Conservation (phyloP, 23 tunicate species). For the Styela clava region DNA sequence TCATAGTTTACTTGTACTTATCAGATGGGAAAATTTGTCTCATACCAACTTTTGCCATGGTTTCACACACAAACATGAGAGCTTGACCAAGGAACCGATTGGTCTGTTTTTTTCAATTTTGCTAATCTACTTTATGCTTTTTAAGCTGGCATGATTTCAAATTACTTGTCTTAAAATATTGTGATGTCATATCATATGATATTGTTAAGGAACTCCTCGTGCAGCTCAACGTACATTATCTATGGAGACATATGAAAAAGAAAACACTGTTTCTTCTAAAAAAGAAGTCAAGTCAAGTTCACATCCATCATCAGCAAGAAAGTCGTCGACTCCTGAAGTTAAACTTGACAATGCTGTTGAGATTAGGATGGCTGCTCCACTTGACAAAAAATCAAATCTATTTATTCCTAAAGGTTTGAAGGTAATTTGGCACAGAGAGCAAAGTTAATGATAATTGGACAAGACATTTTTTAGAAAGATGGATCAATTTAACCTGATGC, state of each 20-base stretch:
- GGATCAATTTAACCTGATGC: too few species aligned
- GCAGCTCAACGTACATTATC: not conserved
- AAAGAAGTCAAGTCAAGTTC: not conserved
- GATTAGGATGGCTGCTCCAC: not conserved
- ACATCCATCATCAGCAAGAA: not conserved
- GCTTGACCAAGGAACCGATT: too few species aligned
- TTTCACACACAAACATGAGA: too few species aligned
- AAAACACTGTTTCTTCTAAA: not conserved
- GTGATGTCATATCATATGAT: too few species aligned
- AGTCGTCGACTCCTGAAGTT: not conserved
- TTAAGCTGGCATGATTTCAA: too few species aligned
- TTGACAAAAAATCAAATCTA: not conserved
- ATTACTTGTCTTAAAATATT: too few species aligned
- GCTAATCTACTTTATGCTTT: too few species aligned
- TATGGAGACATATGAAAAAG: not conserved
- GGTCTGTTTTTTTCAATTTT: too few species aligned
- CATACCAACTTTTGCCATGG: too few species aligned
- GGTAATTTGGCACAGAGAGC: too few species aligned
- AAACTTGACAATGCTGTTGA: not conserved
- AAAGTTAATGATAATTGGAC: slow-evolving; percentile 7
- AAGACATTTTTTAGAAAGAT: not conserved
- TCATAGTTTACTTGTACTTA: too few species aligned
- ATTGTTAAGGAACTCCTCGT: not conserved
- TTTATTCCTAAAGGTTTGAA: not conserved
- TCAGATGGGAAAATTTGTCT: too few species aligned